A percentile compares a stretch with the other conserved stretches of the same genome.
phyloP scores from a whole-genome alignment of 2,888 invertebrate species.

The Cryptocephalus moraei region DNA sequence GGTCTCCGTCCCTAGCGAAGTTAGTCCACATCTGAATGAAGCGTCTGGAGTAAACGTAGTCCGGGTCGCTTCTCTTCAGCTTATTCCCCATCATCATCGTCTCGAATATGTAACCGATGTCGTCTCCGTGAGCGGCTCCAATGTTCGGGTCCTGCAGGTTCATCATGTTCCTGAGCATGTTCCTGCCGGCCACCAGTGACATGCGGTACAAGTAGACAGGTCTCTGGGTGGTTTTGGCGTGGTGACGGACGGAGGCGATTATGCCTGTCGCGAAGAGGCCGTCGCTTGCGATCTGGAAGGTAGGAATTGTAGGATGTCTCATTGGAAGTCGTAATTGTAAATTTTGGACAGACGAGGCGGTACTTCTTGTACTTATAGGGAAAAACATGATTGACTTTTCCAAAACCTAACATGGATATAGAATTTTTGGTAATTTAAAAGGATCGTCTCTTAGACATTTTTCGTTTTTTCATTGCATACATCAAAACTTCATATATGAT shows the following conservation, averaged over 20 bases:
- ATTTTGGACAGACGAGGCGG: background rate
- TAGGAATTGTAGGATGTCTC: too few relatives aligned
- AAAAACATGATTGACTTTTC: too few relatives aligned
- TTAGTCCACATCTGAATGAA: background rate
- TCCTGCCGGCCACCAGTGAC: conserved; percentile 5
- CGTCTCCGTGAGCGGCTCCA: conserved; percentile 11
- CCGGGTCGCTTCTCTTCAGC: background rate
- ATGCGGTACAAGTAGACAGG: conserved; percentile 11
- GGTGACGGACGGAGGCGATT: conserved; percentile 2
- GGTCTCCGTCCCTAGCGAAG: background rate
- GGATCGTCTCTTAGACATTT: too few relatives aligned
- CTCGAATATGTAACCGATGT: conserved; percentile 11
- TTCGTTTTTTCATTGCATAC: background rate
- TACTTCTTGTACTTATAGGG: too few relatives aligned
- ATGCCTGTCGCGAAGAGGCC: conserved; percentile 3
- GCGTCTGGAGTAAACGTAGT: background rate
- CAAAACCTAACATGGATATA: too few relatives aligned
- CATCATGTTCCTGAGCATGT: conserved; percentile 1
- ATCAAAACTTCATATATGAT: too few relatives aligned
- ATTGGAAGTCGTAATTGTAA: background rate
- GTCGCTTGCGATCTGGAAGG: background rate
- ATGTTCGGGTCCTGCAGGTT: conserved; percentile 1
- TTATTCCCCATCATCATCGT: background rate
- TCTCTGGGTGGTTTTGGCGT: conserved; percentile 2
- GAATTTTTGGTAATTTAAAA: background rate